A percentile compares a stretch with the other conserved stretches of the same genome.
These are phyloP conservation scores for Oncorhynchus keta DNA, from an alignment of 2,113 vertebrate genomes.

Conservation along the genomic window DNA sequence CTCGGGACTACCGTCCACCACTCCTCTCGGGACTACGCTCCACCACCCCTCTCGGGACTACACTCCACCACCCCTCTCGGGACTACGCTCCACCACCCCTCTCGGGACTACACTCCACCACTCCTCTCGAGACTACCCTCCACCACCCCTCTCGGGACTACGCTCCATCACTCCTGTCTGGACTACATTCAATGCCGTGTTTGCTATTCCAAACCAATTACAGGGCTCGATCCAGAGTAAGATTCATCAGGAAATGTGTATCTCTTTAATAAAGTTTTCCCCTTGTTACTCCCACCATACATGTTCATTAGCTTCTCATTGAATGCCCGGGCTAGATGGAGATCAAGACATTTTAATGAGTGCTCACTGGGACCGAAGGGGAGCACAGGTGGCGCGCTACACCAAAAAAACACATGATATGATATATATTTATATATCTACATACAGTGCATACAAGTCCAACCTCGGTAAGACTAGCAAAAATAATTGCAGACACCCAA, in stretches of 20 bases:
- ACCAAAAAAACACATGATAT: slow-evolving; percentile 23
- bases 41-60: no score
- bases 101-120: no score
- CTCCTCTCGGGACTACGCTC: no score
- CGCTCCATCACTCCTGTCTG: background rate
- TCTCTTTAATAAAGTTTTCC: slow-evolving; percentile 52
- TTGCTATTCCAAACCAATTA: slow-evolving; percentile 65
- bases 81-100: no score
- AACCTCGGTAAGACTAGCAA: background rate
- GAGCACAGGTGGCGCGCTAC: slow-evolving; percentile 38
- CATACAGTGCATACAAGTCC: background rate
- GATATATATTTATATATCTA: slow-evolving; percentile 15
- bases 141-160: no score
- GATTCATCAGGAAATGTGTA: slow-evolving; percentile 62
- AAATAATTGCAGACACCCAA: no score
- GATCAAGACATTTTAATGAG: slow-evolving; percentile 54
- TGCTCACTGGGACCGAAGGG: slow-evolving; percentile 51
- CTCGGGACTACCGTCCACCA: no score
- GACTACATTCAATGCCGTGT: no score
- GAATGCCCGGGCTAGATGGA: slow-evolving; percentile 24
- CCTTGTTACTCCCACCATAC: slow-evolving; percentile 63
- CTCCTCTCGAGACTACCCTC: no score
- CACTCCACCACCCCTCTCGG: no score
- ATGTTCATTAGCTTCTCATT: slow-evolving; percentile 62
- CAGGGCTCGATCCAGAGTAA: slow-evolving; percentile 43